Base-by-base conservation (phyloP, 2,797 vertebrate species). In the Pangasius djambal region DNA sequence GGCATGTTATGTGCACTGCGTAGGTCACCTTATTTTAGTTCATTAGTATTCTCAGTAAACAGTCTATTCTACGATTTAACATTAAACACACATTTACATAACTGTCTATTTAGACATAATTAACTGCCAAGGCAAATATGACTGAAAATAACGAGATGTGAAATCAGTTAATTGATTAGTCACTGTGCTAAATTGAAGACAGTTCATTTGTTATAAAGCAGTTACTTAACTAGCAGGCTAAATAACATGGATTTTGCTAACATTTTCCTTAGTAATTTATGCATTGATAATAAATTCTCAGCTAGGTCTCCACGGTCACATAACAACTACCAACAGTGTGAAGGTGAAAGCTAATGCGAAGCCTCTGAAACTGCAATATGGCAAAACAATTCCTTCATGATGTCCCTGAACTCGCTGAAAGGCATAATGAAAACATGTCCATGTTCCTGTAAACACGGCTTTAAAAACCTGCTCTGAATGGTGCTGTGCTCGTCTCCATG, bases 381-480 rank as follows among this genome's bases (percentile, higher is more conserved):
- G 70, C 15, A 22, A 15, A 83, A 28, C 13, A 2, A 57, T 57
- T 57, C 4, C 16, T 16, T 55, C 52, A 55, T 48, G 67, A 70
- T 9, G 34, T 8, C 9, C 18, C 22, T 15, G 31, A 70, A 70
- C 16, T 70, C 16, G 31, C n/a, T 72, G 6, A 72, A 13, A 67
- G 3, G 10, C 50, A 61, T 59, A 28, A 48, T 44, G 28, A 52
- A 69, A 67, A n/a, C 48, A 31, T 15, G 13, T 59, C 31, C 6
- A 78, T 9, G 44, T n/a, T 67, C 34, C 59, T 48, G 37, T 67
- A 79, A 69, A 70, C 50, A 78, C 34, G 1, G 31, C n/a, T 88
- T 59, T 52, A n/a, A 78, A 77, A 65, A 61, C 67, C 16, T 1
- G 37, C 75, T 72, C 61, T 70, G 63, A 86, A 89, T 57, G 72